Evolutionary conservation across 2,113 vertebrate genomes (phyloP).

Genomic region (Edolisoma coerulescens): DNA sequence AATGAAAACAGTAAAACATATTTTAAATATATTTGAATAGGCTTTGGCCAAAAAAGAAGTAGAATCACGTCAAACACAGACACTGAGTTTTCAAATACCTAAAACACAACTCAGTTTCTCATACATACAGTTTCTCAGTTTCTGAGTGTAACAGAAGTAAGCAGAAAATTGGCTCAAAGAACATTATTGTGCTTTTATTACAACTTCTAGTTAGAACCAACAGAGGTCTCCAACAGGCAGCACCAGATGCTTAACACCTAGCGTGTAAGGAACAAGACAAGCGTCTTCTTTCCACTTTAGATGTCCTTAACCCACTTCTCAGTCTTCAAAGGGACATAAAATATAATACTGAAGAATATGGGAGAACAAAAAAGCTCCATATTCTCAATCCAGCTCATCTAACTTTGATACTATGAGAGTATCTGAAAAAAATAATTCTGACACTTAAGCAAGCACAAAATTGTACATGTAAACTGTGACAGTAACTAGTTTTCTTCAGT

Average conservation of each 20-base stretch:
- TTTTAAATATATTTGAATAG: neutral
- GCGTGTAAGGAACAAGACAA: neutral
- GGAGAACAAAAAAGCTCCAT: neutral
- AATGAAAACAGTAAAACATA: neutral
- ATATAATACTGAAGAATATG: neutral
- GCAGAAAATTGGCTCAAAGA: neutral
- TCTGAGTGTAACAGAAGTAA: neutral
- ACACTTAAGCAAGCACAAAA: neutral
- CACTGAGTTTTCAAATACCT: neutral
- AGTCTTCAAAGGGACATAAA: neutral
- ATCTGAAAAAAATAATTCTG: neutral
- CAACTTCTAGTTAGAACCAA: neutral
- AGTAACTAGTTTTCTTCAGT: neutral
- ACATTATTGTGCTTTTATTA: neutral
- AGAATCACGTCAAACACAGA: neutral
- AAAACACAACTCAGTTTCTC: neutral
- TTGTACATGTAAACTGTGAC: neutral
- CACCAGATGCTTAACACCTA: neutral
- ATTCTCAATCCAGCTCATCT: neutral
- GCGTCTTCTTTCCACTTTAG: neutral
- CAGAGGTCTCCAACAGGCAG: neutral
- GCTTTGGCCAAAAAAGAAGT: neutral
- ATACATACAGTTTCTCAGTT: too few relatives aligned
- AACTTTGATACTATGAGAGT: neutral
- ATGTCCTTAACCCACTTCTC: neutral